Conservation (phyloP, 2,797 vertebrate species). For the Pteropus rufus region DNA sequence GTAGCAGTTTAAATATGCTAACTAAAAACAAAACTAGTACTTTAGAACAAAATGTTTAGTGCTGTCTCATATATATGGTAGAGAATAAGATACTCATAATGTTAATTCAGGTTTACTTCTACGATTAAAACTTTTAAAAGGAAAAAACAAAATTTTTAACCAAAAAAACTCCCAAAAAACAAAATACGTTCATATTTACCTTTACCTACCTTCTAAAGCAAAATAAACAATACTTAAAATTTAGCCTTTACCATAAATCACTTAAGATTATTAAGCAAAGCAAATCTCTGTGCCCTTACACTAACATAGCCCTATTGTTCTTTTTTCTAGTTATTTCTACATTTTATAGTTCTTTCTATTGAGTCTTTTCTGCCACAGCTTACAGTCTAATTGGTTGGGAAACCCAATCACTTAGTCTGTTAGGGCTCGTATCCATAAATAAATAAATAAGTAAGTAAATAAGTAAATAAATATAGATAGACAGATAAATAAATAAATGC, state of each 20-base stretch:
- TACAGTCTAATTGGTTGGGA: neutral
- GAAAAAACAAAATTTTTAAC: neutral
- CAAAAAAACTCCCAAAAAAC: neutral
- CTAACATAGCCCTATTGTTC: neutral
- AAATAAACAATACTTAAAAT: slow-evolving; percentile 14
- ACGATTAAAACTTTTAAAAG: slow-evolving; percentile 13
- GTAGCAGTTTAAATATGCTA: slow-evolving; percentile 30
- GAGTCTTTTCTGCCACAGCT: neutral
- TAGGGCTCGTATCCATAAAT: neutral
- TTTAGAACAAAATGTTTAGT: slow-evolving; percentile 31
- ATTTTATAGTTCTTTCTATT: neutral
- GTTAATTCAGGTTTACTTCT: neutral
- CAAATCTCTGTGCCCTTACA: neutral
- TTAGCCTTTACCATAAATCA: slow-evolving; percentile 1
- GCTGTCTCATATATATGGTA: neutral
- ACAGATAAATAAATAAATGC: neutral
- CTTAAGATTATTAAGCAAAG: neutral
- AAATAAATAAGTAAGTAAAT: neutral
- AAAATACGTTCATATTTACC: neutral
- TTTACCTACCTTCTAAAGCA: slow-evolving; percentile 7
- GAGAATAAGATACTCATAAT: neutral
- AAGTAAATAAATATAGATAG: neutral
- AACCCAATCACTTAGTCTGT: neutral
- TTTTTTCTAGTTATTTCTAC: neutral
- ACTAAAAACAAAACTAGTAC: neutral